These are phyloP conservation scores for Melieria omissa DNA, from an alignment of 2,888 invertebrate genomes.

Conservation along the genomic window DNA sequence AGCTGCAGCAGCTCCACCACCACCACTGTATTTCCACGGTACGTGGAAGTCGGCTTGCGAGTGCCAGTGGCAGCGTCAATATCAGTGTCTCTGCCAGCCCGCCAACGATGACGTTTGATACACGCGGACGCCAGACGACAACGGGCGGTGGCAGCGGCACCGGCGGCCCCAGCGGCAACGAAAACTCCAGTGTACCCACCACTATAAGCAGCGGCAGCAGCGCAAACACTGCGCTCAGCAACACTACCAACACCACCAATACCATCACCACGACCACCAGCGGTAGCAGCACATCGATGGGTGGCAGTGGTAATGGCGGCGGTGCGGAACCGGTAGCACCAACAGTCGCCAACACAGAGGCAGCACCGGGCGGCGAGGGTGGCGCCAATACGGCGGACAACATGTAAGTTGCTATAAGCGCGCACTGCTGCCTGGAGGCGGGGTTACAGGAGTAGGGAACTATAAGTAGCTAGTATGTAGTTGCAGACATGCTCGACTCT, in stretches of 20 bases:
- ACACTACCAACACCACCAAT: slow-evolving; percentile 36
- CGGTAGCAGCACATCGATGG: slow-evolving; percentile 46
- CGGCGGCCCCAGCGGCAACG: slow-evolving; percentile 45
- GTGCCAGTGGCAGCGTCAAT: background rate
- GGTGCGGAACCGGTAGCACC: slow-evolving; percentile 43
- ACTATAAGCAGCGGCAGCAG: slow-evolving; percentile 22
- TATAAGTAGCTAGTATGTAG: background rate
- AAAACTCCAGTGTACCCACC: slow-evolving; percentile 47
- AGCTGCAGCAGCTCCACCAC: background rate
- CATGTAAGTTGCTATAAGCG: slow-evolving; percentile 47
- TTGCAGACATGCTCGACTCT: background rate
- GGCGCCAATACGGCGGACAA: slow-evolving; percentile 36
- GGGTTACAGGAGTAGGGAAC: background rate
- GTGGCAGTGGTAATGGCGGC: slow-evolving; percentile 41
- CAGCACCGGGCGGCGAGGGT: slow-evolving; percentile 22
- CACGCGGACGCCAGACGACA: slow-evolving; percentile 57
- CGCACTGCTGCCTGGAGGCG: background rate
- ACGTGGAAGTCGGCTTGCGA: too few relatives aligned
- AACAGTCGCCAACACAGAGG: slow-evolving; percentile 40
- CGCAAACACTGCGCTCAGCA: slow-evolving; percentile 37
- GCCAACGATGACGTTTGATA: slow-evolving; percentile 64
- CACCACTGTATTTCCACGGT: background rate
- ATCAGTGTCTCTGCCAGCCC: slow-evolving; percentile 36
- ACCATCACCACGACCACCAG: slow-evolving; percentile 45
- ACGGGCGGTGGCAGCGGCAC: slow-evolving; percentile 45